Evolutionary conservation across 2,797 vertebrate genomes (phyloP), one percentile per base, ranked within the genome.

Genomic region (Chelon auratus): DNA sequence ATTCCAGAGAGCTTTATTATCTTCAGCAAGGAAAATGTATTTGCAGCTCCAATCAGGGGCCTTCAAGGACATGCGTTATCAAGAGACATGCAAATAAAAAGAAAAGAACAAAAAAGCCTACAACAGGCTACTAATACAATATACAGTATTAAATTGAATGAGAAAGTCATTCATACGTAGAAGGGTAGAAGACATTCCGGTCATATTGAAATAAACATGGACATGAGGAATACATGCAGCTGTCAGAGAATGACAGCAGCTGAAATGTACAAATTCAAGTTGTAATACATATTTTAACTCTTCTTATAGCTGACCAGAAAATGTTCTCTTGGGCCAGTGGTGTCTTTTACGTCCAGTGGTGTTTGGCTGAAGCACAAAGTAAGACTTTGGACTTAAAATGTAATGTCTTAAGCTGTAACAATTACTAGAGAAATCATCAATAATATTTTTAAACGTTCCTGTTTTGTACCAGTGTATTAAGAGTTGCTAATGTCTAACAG

Each of bases 371-470:
- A 60, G 45, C 51, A 62, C 45, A 45, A 70, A 43, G 20, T 50
- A 3, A 59, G 36, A 78, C 62, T 80, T 77, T 56, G 20, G 50
- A 53, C 43, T 64, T 71, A 14, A 50, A 60, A 55, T 68, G 5
- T 54, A 18, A 37, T 78, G 17, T 61, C 65, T 71, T 79, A 22
- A 22, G 1, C 22, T 2, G 1, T 1, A 22, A 22, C 22, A 22
- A 2, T 22, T 22, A 22, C 22, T 22, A 36, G 42, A 58, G 30
- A 11, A 47, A 18, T 43, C 18, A 62, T 42, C 24, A 30, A 53
- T 15, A 75, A 45, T 33, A 5, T 20, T 33, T 59, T 52, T 0
- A 43, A 42, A 57, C 26, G 26, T 13, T 60, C 4, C 17, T 59
- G 22, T 20, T 57, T 26, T 26, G 3, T 9, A 45, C 20, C 13